These are phyloP conservation scores for Calameuta idolon DNA, from an alignment of 2,888 invertebrate species.

Conservation along the genomic window DNA sequence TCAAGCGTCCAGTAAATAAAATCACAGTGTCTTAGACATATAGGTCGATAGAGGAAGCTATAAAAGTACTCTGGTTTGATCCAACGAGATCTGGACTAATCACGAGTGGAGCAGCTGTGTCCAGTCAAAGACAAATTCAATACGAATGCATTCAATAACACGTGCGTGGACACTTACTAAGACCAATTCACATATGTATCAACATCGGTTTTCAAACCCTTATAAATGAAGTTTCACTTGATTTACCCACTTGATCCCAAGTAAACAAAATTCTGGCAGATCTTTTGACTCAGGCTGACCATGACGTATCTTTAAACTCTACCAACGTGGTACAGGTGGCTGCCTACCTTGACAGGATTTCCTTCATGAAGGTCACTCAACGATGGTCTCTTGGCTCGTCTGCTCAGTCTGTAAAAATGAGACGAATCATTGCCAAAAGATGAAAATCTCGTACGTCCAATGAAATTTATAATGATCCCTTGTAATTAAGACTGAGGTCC, in stretches of 20 bases:
- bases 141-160: not conserved
- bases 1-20: not conserved
- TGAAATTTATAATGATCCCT: not conserved
- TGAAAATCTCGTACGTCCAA: not conserved
- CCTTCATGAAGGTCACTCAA: conserved; percentile 83
- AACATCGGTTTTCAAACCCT: not conserved
- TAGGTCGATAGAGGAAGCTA: not conserved
- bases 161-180: not conserved
- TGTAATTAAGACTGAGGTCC: not conserved
- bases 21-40: not conserved
- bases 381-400: conserved; percentile 84
- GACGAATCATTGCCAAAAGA: not conserved
- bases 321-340: not conserved
- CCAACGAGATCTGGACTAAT: conserved; percentile 27
- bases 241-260: not conserved
- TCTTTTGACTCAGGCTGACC: not conserved
- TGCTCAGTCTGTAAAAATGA: conserved; percentile 60
- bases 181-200: not conserved
- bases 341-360: conserved; percentile 65
- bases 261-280: not conserved
- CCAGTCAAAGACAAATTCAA: not conserved
- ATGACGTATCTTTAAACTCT: not conserved
- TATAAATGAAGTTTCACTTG: not conserved
- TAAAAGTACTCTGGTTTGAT: conserved; percentile 29
- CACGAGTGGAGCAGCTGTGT: not conserved